These are phyloP conservation scores for Tiliacea aurago DNA, from an alignment of 2,888 invertebrate species.

Conservation along the genomic window DNA sequence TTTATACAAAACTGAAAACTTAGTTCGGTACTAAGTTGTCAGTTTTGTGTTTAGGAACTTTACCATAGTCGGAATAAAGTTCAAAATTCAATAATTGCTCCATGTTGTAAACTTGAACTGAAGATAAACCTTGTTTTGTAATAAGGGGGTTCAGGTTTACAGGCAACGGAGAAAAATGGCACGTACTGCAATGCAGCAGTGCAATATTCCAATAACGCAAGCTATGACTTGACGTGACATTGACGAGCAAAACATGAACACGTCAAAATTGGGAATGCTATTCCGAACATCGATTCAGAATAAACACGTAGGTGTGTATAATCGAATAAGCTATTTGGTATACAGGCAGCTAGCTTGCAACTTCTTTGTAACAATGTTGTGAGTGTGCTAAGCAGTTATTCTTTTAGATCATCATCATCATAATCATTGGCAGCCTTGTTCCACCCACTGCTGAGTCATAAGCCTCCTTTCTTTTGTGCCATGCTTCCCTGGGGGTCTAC, in stretches of 20 bases:
- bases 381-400: neutral
- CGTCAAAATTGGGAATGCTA: neutral
- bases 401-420: neutral
- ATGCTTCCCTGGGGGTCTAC: too few relatives aligned
- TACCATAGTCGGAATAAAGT: too few relatives aligned
- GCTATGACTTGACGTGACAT: neutral
- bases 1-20: too few relatives aligned
- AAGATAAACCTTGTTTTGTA: too few relatives aligned
- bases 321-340: neutral
- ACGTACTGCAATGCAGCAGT: slow-evolving; percentile 5
- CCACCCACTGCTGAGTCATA: neutral
- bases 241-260: slow-evolving; percentile 7
- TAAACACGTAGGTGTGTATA: neutral
- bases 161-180: neutral
- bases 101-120: too few relatives aligned
- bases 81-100: too few relatives aligned
- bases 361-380: neutral
- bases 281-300: neutral
- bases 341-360: neutral
- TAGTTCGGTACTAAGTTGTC: too few relatives aligned
- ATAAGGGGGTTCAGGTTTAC: too few relatives aligned
- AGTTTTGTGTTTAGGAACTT: too few relatives aligned
- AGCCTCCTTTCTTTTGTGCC: too few relatives aligned
- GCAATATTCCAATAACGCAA: neutral
- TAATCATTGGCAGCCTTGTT: neutral